Evolutionary conservation across 1,140 invertebrate genomes (phyloP).

Genomic region (Gryllus bimaculatus): DNA sequence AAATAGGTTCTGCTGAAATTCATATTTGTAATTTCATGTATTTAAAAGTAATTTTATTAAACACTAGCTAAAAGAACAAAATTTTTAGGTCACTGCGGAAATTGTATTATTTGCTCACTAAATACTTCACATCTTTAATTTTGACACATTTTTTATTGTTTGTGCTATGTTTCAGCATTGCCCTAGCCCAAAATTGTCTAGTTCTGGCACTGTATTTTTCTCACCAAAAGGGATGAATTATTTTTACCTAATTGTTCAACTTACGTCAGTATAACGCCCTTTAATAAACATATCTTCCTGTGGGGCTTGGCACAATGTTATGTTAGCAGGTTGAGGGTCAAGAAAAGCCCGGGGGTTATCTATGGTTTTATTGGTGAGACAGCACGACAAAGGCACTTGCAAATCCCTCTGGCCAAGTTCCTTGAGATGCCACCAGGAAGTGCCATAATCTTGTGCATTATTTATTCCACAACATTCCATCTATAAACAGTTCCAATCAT

Average conservation of each 20-base stretch:
- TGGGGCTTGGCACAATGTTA: slow-evolving; percentile 57
- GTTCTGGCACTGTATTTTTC: too few species aligned
- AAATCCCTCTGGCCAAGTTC: slow-evolving; percentile 57
- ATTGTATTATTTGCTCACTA: too few species aligned
- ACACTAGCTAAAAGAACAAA: too few species aligned
- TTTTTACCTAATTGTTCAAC: not conserved
- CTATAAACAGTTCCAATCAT: slow-evolving; percentile 32
- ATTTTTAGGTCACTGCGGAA: too few species aligned
- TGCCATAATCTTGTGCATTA: slow-evolving; percentile 68
- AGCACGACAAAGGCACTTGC: slow-evolving; percentile 69
- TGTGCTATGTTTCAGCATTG: too few species aligned
- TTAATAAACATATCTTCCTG: slow-evolving; percentile 47
- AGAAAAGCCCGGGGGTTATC: slow-evolving; percentile 49
- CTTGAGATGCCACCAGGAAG: slow-evolving; percentile 68
- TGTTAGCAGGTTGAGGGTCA: slow-evolving; percentile 64
- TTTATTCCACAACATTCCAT: slow-evolving; percentile 77
- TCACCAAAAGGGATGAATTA: too few species aligned
- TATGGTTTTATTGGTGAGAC: slow-evolving; percentile 51
- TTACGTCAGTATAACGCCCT: slow-evolving; percentile 50
- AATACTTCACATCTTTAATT: too few species aligned
- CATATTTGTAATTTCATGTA: too few species aligned
- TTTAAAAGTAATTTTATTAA: too few species aligned
- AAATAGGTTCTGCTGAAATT: too few species aligned
- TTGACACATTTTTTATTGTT: too few species aligned
- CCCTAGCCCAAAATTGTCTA: too few species aligned